These are phyloP conservation scores for Melanargia galathea DNA, from an alignment of 2,888 invertebrate genomes.

Conservation along the genomic window DNA sequence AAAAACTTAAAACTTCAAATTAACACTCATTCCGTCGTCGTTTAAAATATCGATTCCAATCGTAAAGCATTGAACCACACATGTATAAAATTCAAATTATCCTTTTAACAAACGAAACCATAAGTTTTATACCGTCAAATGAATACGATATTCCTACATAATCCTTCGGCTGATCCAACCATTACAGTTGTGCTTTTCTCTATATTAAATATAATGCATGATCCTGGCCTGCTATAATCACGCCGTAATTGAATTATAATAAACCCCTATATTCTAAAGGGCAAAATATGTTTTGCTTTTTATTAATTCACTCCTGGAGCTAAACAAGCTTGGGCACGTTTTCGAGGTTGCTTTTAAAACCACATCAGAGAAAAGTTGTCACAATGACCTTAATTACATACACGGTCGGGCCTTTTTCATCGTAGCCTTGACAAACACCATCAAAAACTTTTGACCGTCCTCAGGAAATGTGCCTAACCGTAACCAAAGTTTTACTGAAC, in stretches of 20 bases:
- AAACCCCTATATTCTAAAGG: not conserved
- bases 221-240: not conserved
- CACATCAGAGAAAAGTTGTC: slow-evolving; percentile 69
- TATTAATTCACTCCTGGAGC: not conserved
- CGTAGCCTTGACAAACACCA: slow-evolving; percentile 54
- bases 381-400: slow-evolving; percentile 68
- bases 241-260: no score
- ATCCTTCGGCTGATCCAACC: no score
- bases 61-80: no score
- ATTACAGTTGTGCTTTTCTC: not conserved
- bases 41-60: no score
- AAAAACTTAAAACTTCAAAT: no score
- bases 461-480: slow-evolving; percentile 51
- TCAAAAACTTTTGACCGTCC: slow-evolving; percentile 56
- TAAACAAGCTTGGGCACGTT: slow-evolving; percentile 33
- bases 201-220: not conserved
- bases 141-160: no score
- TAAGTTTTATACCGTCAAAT: no score
- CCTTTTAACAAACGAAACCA: no score
- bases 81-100: no score
- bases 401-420: slow-evolving; percentile 59
- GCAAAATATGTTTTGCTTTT: not conserved
- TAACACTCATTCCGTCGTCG: no score
- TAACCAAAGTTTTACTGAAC: slow-evolving; percentile 43
- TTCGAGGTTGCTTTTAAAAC: slow-evolving; percentile 60